Conservation (phyloP, 2,888 invertebrate species). For the Eilema sororculum region DNA sequence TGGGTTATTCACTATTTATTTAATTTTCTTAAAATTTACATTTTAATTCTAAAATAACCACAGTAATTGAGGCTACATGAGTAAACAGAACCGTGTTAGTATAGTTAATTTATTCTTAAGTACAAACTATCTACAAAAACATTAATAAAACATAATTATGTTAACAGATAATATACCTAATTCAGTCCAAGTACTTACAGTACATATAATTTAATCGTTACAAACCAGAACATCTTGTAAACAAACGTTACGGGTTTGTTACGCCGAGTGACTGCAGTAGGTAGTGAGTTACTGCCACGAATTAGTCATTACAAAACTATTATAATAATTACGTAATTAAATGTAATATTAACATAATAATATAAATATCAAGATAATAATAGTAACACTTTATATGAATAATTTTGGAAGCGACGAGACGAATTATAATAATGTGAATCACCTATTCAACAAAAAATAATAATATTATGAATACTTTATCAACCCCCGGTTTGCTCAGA, state of each 20-base stretch:
- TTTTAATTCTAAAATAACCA: background rate
- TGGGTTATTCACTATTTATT: slow-evolving; percentile 34
- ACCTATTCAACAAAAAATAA: background rate
- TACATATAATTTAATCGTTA: background rate
- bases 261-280: background rate
- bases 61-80: background rate
- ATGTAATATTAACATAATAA: background rate
- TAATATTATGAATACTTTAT: too few species aligned
- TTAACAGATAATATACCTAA: background rate
- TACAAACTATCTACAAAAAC: background rate
- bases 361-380: too few species aligned
- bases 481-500: too few species aligned
- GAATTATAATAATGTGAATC: background rate
- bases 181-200: slow-evolving; percentile 10
- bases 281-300: background rate
- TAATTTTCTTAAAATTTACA: background rate
- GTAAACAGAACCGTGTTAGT: background rate
- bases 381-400: background rate
- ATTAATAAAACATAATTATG: background rate
- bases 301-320: slow-evolving; percentile 1
- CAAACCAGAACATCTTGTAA: background rate
- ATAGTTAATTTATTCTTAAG: background rate
- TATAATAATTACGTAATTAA: slow-evolving; percentile 4
- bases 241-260: background rate
- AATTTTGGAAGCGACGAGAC: slow-evolving; percentile 1